Percentiles rank a stretch among this genome's conserved stretches.
Conservation (phyloP, 1,140 invertebrate species). For the Pectinophora gossypiella region DNA sequence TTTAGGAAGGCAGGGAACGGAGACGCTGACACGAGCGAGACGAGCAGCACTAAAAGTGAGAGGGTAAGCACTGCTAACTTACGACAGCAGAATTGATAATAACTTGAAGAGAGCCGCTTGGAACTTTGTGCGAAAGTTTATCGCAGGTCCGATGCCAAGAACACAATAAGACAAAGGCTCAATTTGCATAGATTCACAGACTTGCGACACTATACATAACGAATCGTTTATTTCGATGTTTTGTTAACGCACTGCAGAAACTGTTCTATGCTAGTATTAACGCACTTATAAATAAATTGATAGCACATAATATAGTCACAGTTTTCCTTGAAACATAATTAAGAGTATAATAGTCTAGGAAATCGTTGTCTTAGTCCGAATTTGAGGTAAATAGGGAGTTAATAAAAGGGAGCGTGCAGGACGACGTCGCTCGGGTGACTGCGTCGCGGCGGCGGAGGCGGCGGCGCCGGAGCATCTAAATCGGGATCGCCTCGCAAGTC, state of each 20-base stretch:
- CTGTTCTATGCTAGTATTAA: neutral
- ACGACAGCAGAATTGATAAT: constrained; percentile 19
- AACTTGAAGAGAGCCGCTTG: neutral
- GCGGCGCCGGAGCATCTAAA: constrained; percentile 69
- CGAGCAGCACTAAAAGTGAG: constrained; percentile 13
- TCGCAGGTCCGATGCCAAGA: neutral
- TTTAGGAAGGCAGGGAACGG: constrained; percentile 13
- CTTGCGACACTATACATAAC: neutral
- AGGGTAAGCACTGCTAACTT: constrained; percentile 12
- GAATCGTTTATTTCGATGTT: neutral
- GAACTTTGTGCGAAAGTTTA: neutral
- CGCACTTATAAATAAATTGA: neutral
- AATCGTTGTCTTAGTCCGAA: neutral
- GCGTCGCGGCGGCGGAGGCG: constrained; percentile 59
- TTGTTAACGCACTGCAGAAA: neutral
- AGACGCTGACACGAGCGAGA: neutral
- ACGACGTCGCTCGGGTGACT: constrained; percentile 64
- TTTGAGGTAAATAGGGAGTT: neutral
- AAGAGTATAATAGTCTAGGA: neutral
- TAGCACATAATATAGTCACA: neutral
- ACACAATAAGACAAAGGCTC: neutral
- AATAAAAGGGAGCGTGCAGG: constrained; percentile 49
- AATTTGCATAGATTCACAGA: neutral
- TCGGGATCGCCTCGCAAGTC: constrained; percentile 69
- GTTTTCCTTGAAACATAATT: neutral